Base-by-base conservation (phyloP, 2,113 vertebrate genomes). In the Tupaia tana region DNA sequence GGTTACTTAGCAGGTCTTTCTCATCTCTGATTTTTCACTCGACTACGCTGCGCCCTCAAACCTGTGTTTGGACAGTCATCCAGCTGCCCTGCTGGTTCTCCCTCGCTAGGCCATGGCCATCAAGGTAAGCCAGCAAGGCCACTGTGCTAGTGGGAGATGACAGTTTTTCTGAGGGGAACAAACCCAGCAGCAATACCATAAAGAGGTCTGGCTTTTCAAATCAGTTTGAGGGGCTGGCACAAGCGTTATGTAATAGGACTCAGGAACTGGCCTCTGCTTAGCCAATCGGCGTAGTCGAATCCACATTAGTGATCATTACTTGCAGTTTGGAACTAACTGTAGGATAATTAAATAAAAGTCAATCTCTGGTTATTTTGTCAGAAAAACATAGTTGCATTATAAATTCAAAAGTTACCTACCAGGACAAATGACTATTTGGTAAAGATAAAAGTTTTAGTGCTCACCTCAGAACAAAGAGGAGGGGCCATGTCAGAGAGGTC, bases 21-120 rank as follows among this genome's bases (percentile, higher is more conserved):
- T 97, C 86, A 88, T 70, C 77, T 89, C 89, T 89, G 89, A 91
- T 86, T 97, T 96, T 96, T 95, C 59, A 93, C 86, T 97, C 94
- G 80, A 96, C 59, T 59, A 93, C 86, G 94, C 92, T 96, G 90
- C 54, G 77, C 95, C 66, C 89, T 95, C 94, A 59, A 84, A 63
- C 78, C 52, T 12, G 3, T 69, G 56, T 81, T 83, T 71, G 74
- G 31, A 92, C 61, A 20, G 24, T 56, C 63, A 66, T 78, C 92
- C 87, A 96, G 63, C 84, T 93, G 93, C 77, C 29, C 34, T 2
- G n/a, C 3, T 5, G 58, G 34, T 69, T 64, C 61, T 63, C 58
- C 16, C 56, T 79, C 93, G 78, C 58, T 24, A 81, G 14, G n/a
- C 43, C 86, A 70, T 20, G 27, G 78, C 75, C 93, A 88, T 91